phyloP scores from a whole-genome alignment of 2,888 invertebrate species.

The Chymomyza amoena region DNA sequence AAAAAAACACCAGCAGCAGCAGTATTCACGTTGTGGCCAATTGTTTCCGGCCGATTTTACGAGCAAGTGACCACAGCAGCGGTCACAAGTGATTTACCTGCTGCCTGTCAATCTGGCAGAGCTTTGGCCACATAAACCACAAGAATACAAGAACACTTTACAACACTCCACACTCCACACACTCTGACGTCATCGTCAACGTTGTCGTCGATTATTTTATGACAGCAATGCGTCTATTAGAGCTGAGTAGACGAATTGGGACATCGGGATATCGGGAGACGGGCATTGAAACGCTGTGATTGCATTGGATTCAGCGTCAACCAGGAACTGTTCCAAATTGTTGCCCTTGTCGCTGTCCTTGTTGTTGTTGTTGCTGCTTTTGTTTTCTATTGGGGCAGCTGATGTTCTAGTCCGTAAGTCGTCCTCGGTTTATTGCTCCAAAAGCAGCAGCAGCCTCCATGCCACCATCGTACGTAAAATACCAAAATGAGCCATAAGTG shows the following conservation, averaged over 20 bases:
- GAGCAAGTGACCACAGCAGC: slow-evolving; percentile 11
- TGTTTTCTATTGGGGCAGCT: neutral
- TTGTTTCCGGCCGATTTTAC: slow-evolving; percentile 18
- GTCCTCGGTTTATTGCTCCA: slow-evolving; percentile 30
- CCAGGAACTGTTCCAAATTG: neutral
- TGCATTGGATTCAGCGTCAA: slow-evolving; percentile 40
- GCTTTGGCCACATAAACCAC: neutral
- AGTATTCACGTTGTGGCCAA: neutral
- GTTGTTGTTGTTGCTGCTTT: neutral
- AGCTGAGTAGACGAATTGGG: slow-evolving; percentile 16
- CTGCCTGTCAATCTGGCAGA: slow-evolving; percentile 10
- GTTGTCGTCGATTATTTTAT: slow-evolving; percentile 61
- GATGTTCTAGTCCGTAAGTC: slow-evolving; percentile 4
- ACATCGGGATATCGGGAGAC: neutral
- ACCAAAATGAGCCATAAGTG: slow-evolving; percentile 77
- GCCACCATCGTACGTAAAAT: slow-evolving; percentile 34
- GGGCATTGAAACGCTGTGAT: slow-evolving; percentile 47
- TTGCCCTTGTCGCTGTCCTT: neutral
- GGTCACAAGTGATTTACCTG: slow-evolving; percentile 19
- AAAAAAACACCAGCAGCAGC: neutral
- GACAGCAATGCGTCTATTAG: slow-evolving; percentile 61
- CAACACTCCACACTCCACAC: neutral
- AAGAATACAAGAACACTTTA: neutral
- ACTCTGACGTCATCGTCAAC: neutral
- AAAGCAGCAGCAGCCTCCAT: slow-evolving; percentile 4